Evolutionary conservation across 2,797 vertebrate genomes (phyloP), one percentile per base, ranked within the genome.

Genomic region (Scolopax rusticola): DNA sequence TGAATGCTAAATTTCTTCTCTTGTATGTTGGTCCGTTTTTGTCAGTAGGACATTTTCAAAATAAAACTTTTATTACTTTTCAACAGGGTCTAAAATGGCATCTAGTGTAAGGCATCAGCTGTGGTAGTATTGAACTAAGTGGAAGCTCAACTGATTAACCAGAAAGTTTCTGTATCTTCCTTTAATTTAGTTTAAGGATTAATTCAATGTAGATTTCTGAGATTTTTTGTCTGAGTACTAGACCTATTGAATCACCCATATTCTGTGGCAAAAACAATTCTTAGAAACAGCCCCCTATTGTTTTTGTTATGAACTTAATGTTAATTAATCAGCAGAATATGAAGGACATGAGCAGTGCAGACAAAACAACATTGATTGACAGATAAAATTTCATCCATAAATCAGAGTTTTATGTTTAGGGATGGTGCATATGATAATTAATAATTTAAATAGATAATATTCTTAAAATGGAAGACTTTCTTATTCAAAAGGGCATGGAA

Each of bases 281-380:
- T 65, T 76, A 77, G 36, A 87, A 84, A 65, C 18, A 54, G 5
- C 1, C 0, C 1, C 1, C 12, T 2, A 10, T 60, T 38, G 2
- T 27, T 83, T 81, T 76, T 63, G 19, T 83, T 70, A 69, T 64
- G 3, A 3, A 88, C 20, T 51, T 70, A 68, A 36, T 56, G 6
- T 54, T 69, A 85, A 68, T 28, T 45, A 41, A 68, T 57, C 8
- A 53, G 15, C 38, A 60, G 45, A 78, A 56, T 57, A 48, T 23
- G 30, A 87, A 60, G 32, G 24, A 57, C 6, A 23, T 17, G 17
- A 38, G 32, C 11, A 51, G n/a, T 50, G 20, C 9, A 41, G 32
- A 50, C 15, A 59, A 71, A 94, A 77, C 2, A 51, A 38, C 9
- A 45, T 23, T 23, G 8, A 14, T 24, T 81, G 3, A 5, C 20